These are phyloP conservation scores for Metallyticus violacea DNA, from an alignment of 2,888 invertebrate species.

Conservation along the genomic window DNA sequence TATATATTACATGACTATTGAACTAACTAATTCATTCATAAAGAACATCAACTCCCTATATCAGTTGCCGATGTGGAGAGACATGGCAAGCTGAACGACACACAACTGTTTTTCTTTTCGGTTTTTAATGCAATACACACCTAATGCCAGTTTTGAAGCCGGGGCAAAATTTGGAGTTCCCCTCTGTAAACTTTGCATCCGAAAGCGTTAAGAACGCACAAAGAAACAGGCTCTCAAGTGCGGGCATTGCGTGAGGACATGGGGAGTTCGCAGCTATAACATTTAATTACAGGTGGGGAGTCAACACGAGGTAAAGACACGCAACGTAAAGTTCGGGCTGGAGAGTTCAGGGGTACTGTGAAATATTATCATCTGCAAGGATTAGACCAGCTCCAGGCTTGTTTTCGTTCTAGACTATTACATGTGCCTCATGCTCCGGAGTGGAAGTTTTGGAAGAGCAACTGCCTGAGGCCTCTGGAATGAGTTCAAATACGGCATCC, in stretches of 20 bases:
- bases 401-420: background rate
- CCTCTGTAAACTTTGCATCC: too few relatives aligned
- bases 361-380: background rate
- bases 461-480: background rate
- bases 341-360: background rate
- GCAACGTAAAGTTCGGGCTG: background rate
- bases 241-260: background rate
- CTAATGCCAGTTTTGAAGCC: too few relatives aligned
- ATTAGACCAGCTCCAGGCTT: too few relatives aligned
- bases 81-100: too few relatives aligned
- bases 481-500: too few relatives aligned
- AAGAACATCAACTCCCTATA: too few relatives aligned
- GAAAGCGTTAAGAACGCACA: background rate
- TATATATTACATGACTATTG: too few relatives aligned
- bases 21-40: too few relatives aligned
- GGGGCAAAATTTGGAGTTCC: too few relatives aligned
- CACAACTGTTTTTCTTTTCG: too few relatives aligned
- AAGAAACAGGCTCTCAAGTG: background rate
- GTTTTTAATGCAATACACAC: too few relatives aligned
- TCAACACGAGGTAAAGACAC: background rate
- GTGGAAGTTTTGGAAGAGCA: background rate
- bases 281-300: background rate
- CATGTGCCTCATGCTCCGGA: background rate
- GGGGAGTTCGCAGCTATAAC: background rate
- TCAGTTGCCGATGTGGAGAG: too few relatives aligned